Percentiles rank a stretch among this genome's conserved stretches.
Evolutionary conservation across 2,113 vertebrate species (phyloP).

Genomic region (Leiothrix lutea): DNA sequence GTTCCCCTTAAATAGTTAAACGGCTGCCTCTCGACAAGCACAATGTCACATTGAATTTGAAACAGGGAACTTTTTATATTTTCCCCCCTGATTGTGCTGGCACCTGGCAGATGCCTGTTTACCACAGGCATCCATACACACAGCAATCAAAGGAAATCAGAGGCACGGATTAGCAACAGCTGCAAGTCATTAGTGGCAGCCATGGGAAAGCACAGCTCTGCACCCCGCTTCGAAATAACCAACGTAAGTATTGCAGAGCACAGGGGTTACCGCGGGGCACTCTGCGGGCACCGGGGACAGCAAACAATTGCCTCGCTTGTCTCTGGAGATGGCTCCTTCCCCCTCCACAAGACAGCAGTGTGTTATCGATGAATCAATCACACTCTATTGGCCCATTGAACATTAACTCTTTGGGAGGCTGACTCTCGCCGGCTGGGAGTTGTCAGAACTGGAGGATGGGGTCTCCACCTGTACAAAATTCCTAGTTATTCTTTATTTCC

Average conservation of each 20-base stretch:
- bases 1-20: slow-evolving; percentile 81
- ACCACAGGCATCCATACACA: slow-evolving; percentile 86
- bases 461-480: neutral
- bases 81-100: slow-evolving; percentile 80
- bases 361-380: slow-evolving; percentile 52
- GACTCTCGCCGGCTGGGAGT: neutral
- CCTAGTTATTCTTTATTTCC: neutral
- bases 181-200: slow-evolving; percentile 87
- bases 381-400: neutral
- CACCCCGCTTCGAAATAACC: slow-evolving; percentile 81
- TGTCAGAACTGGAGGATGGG: neutral
- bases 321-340: slow-evolving; percentile 53
- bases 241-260: slow-evolving; percentile 75
- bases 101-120: slow-evolving; percentile 88
- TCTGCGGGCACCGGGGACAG: slow-evolving; percentile 55
- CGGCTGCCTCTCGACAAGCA: slow-evolving; percentile 76
- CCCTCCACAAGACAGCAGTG: slow-evolving; percentile 8
- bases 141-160: slow-evolving; percentile 87
- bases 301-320: slow-evolving; percentile 80
- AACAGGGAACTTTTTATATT: slow-evolving; percentile 86
- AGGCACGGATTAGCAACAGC: slow-evolving; percentile 85
- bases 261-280: slow-evolving; percentile 78
- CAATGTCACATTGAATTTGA: slow-evolving; percentile 86
- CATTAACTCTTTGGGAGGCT: neutral
- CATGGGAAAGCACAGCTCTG: slow-evolving; percentile 82